phyloP scores from a whole-genome alignment of 2,888 invertebrate genomes.

The Ypsolopha sequella region DNA sequence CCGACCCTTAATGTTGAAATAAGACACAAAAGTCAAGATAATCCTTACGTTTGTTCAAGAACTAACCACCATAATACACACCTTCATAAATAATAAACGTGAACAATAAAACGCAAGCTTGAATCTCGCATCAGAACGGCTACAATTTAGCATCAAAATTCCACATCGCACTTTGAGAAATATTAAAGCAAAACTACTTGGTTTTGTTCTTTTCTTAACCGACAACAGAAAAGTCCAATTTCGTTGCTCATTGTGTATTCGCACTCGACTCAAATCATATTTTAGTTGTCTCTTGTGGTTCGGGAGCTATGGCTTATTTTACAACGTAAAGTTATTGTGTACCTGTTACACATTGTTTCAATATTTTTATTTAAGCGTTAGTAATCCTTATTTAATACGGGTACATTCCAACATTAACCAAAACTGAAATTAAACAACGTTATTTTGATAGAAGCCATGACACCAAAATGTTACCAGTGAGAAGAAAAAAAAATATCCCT shows the following conservation, averaged over 20 bases:
- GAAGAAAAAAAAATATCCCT: too few relatives aligned
- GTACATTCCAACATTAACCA: too few relatives aligned
- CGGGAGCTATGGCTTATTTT: not conserved
- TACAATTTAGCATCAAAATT: conserved; percentile 10
- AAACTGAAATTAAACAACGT: too few relatives aligned
- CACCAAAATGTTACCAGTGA: too few relatives aligned
- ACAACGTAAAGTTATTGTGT: too few relatives aligned
- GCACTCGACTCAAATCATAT: conserved; percentile 40
- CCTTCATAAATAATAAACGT: not conserved
- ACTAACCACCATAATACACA: not conserved
- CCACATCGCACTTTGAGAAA: conserved; percentile 24
- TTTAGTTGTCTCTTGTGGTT: conserved; percentile 29
- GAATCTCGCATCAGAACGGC: conserved; percentile 1
- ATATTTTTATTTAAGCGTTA: too few relatives aligned
- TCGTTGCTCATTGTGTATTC: conserved; percentile 42
- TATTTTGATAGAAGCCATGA: too few relatives aligned
- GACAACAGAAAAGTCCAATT: conserved; percentile 37
- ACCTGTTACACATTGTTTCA: too few relatives aligned
- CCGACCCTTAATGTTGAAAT: too few relatives aligned
- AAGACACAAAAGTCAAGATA: not conserved
- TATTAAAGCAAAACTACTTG: conserved; percentile 29
- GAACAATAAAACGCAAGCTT: conserved; percentile 2
- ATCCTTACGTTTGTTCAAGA: not conserved
- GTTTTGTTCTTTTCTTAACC: conserved; percentile 33
- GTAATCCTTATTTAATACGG: too few relatives aligned